phyloP scores from a whole-genome alignment of 2,113 vertebrate genomes.

The Capra hircus region DNA sequence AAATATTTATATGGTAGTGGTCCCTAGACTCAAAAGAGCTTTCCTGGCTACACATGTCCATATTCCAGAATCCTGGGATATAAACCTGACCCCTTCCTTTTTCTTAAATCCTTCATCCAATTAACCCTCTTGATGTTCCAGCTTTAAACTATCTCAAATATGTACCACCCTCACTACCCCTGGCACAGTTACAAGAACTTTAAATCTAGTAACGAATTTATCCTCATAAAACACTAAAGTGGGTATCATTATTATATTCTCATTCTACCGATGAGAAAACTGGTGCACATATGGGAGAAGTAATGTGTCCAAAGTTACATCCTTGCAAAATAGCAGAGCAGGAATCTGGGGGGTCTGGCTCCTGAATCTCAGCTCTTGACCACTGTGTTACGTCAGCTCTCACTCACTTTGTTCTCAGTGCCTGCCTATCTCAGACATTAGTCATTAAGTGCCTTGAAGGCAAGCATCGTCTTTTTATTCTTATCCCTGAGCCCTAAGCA shows the following conservation, averaged over 20 bases:
- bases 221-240: not conserved
- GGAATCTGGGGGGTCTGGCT: not conserved
- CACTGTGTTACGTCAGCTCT: rapidly evolving
- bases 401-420: not conserved
- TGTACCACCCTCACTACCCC: not conserved
- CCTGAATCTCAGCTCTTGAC: not conserved
- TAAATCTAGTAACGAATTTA: not conserved
- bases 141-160: not conserved
- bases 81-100: not conserved
- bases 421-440: not conserved
- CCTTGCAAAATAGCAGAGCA: not conserved
- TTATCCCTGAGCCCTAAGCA: not conserved
- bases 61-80: not conserved
- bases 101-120: not conserved
- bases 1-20: not conserved
- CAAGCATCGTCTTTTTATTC: not conserved
- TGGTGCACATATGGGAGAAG: rapidly evolving
- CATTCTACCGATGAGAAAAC: not conserved
- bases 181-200: not conserved
- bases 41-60: not conserved
- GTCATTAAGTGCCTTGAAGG: not conserved
- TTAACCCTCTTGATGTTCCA: not conserved
- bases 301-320: not conserved
- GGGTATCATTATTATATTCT: not conserved
- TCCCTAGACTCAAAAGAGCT: not conserved